A percentile compares a stretch with the other conserved stretches of the same genome.
Conservation (phyloP, 2,113 vertebrate genomes). For the Halcyon senegalensis region DNA sequence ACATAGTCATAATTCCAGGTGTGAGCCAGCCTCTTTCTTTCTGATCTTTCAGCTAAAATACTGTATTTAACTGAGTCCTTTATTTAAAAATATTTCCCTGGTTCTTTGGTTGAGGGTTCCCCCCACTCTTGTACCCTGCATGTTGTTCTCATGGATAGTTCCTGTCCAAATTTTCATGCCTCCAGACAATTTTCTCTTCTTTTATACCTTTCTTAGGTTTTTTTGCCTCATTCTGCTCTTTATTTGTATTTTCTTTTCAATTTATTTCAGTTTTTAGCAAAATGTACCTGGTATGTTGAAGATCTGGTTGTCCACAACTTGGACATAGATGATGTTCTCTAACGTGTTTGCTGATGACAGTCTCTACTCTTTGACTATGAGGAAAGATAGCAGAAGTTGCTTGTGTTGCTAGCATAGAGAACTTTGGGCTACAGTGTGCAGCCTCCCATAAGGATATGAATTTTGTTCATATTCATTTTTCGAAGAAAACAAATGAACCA, state of each 20-base stretch:
- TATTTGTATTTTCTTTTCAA: neutral
- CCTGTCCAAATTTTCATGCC: neutral
- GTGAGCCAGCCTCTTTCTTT: neutral
- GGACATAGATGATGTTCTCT: neutral
- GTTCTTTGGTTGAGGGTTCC: neutral
- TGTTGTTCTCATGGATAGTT: neutral
- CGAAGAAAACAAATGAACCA: slow-evolving; percentile 6
- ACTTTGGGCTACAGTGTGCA: neutral
- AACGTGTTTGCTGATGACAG: neutral
- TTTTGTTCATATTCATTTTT: slow-evolving; percentile 18
- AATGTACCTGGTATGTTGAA: neutral
- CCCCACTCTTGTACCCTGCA: neutral
- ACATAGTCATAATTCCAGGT: neutral
- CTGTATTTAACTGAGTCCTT: neutral
- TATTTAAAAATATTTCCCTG: neutral
- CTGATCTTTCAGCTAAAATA: neutral
- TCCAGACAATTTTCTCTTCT: neutral
- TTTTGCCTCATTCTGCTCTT: neutral
- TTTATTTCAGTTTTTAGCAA: neutral
- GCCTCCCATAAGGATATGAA: neutral
- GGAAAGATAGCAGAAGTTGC: neutral
- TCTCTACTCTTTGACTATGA: neutral
- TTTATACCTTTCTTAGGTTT: neutral
- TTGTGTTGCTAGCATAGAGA: neutral
- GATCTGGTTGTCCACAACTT: fast-evolving